Evolutionary conservation across 1,140 invertebrate species (phyloP).

Genomic region (Vanessa atalanta): DNA sequence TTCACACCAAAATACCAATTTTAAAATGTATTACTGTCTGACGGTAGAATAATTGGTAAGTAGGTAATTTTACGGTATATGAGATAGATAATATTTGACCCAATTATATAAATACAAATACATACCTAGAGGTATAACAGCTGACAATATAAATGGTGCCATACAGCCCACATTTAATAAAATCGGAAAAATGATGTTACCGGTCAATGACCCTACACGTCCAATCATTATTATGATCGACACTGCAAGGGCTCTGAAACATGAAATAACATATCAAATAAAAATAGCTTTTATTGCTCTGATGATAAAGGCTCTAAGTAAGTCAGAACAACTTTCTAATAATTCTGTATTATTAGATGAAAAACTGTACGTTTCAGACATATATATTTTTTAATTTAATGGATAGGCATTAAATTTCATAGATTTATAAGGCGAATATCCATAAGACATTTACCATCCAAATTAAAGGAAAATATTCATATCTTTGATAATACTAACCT

Average conservation of each 20-base stretch:
- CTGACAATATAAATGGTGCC: constrained; percentile 54
- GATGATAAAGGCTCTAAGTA: too few species aligned
- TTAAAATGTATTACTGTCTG: too few species aligned
- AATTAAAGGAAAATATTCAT: too few species aligned
- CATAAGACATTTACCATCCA: too few species aligned
- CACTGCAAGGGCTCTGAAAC: constrained; percentile 45
- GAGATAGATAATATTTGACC: background rate
- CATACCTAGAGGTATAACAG: constrained; percentile 52
- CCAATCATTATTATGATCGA: constrained; percentile 49
- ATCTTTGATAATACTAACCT: constrained; percentile 42
- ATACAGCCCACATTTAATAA: constrained; percentile 58
- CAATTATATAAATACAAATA: constrained; percentile 13
- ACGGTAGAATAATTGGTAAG: too few species aligned
- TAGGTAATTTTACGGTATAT: too few species aligned
- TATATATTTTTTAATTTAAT: too few species aligned
- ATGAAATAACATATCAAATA: constrained; percentile 16
- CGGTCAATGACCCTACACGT: constrained; percentile 44
- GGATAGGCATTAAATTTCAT: too few species aligned
- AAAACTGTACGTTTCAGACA: too few species aligned
- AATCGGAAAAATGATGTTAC: constrained; percentile 58
- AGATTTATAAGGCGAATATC: too few species aligned
- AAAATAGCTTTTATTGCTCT: background rate
- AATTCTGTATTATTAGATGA: background rate
- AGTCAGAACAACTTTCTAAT: background rate
- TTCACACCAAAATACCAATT: too few species aligned